phyloP scores from a whole-genome alignment of 2,113 vertebrate genomes.

The Merops nubicus region DNA sequence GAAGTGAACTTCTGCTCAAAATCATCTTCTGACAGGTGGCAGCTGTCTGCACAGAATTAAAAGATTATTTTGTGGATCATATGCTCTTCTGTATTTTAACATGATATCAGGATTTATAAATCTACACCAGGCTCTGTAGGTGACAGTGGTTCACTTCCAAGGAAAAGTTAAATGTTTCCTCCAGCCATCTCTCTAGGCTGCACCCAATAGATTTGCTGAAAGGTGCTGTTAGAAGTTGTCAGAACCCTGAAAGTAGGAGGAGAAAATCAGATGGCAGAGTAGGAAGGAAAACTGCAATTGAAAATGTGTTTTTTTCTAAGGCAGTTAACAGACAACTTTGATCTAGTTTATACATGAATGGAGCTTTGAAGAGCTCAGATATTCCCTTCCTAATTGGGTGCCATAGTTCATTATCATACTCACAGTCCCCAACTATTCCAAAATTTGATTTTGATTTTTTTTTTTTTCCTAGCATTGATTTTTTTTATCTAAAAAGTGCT shows the following conservation, averaged over 20 bases:
- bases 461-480: not conserved
- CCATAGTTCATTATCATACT: conserved; percentile 47
- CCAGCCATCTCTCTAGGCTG: not conserved
- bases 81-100: not conserved
- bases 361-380: conserved; percentile 47
- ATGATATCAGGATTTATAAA: not conserved
- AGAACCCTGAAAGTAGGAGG: conserved; percentile 23
- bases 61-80: not conserved
- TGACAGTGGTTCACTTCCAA: not conserved
- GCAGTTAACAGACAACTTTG: conserved; percentile 52
- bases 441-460: not conserved
- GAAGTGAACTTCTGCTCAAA: not conserved
- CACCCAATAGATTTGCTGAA: not conserved
- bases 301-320: conserved; percentile 35
- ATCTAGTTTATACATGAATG: conserved; percentile 40
- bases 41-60: not conserved
- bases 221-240: not conserved
- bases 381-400: conserved; percentile 41
- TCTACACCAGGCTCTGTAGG: not conserved
- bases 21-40: not conserved
- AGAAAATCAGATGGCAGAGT: not conserved
- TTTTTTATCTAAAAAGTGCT: conserved; percentile 58
- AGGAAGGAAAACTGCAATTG: not conserved
- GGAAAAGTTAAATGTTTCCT: conserved; percentile 25
- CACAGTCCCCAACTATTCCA: not conserved